Conservation (phyloP, 2,888 invertebrate species). For the Nephrotoma appendiculata region DNA sequence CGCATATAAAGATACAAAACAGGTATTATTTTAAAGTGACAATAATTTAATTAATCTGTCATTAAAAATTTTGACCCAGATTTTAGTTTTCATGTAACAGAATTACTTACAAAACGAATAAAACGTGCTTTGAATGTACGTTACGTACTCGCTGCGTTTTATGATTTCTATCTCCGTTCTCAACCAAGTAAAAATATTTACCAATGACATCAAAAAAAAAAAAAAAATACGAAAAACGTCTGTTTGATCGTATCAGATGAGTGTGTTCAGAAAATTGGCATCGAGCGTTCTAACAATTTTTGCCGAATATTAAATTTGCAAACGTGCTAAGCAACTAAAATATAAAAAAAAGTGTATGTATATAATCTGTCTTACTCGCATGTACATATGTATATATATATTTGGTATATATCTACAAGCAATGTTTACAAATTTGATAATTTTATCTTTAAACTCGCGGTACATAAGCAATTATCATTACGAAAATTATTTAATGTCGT, state of each 20-base stretch:
- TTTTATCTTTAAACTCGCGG: not conserved
- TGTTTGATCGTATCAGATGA: not conserved
- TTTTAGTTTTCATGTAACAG: not conserved
- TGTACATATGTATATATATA: not conserved
- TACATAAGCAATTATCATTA: not conserved
- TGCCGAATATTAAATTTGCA: not conserved
- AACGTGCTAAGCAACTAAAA: not conserved
- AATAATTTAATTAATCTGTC: not conserved
- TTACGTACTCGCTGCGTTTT: not conserved
- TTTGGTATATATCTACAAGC: too few relatives aligned
- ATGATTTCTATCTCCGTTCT: not conserved
- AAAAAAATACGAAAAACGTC: not conserved
- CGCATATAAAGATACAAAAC: not conserved
- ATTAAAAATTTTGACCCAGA: not conserved
- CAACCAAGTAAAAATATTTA: not conserved
- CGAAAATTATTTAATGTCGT: not conserved
- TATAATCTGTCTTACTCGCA: not conserved
- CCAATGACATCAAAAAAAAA: not conserved
- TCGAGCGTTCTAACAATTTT: not conserved
- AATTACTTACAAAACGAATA: not conserved
- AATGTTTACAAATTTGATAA: not conserved
- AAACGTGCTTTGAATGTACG: not conserved
- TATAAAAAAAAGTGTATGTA: not conserved
- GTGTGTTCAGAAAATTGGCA: not conserved
- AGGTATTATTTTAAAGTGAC: not conserved